Evolutionary conservation across 2,888 invertebrate genomes (phyloP), one percentile per base, ranked within the genome.

Genomic region (Quadriops clusia): DNA sequence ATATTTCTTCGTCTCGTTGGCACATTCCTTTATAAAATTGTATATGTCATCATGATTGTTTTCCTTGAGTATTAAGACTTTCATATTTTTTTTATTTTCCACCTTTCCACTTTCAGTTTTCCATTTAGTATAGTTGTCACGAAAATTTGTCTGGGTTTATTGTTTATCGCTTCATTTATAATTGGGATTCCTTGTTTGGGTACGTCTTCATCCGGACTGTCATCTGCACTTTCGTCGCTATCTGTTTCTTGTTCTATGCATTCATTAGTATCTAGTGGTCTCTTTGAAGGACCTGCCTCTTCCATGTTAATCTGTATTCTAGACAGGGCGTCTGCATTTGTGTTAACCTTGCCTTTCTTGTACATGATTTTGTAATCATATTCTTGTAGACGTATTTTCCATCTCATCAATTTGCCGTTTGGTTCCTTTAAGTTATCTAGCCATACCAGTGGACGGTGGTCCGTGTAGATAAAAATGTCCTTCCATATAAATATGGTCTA

Each of bases 381-480:
- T 28, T 51, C 50, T 26, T 43, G 38, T 10, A 49, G 30, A 32
- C 39, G 46, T 9, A 54, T 28, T 5, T 46, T 35, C 56, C 53
- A 56, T 2, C 55, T 27, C 2, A 47, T 49, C 3, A 58, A 33
- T 41, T 52, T 46, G 0, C 50, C 48, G 12, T 51, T 54, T 1
- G 54, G 54, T 7, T 58, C 53, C 39, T 54, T 54, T 1, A 57
- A 24, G 0, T 39, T 46, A 41, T 51, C 45, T 0, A 57, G 28
- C 49, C 53, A 57, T 2, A 38, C 42, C 3, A 58, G 28, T 2
- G 53, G 52, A 23, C 46, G 38, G 29, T 59, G 58, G 26, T 60
- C 58, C 1, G 57, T 59, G 3, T 51, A 47, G 0, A 60, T 53
- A 0, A 45, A 13, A 60, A 57, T 23, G 42, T 39, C 13, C 40